Evolutionary conservation across 1,140 invertebrate species (phyloP), one percentile per base, ranked within the genome.

Genomic region (Drosophila erecta): DNA sequence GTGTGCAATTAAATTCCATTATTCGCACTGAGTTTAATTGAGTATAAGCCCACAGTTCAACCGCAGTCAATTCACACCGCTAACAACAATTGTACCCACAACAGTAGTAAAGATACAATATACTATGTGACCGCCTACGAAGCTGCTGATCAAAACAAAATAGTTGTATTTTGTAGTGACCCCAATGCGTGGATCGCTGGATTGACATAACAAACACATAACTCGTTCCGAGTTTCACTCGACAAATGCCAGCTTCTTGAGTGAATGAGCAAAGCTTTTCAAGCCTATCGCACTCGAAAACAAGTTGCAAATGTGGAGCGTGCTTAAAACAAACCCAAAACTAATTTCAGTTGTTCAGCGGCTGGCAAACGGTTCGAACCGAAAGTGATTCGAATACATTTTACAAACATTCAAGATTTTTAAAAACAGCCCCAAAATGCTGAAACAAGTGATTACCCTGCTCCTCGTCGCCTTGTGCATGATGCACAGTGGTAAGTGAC

Each of bases 101-200:
- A 53, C 15, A 20, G 30, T 41, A 30, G 46, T 35, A 44, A 35
- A 74, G 41, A 55, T 20, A 61, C n/a, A n/a, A n/a, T 15, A 56
- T 41, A 54, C 8, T 30, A 30, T 30, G 8, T 47, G 44, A 46
- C 33, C 57, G 60, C 54, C 57, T 60, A 55, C 84, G 83, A 87
- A 87, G 24, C 62, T 70, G 51, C 14, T 51, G 79, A 87, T 76
- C 83, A 87, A 83, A 89, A 87, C 83, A 87, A 83, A 86, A 87
- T 87, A 83, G 74, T 67, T 76, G 47, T 46, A 15, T 49, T 76
- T 60, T 53, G 43, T 40, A 38, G 20, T 54, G 53, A 51, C 67
- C 67, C 37, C 50, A 61, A 51, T 79, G 70, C 50, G 24, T 51
- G 54, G 59, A 27, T 70, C 44, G 12, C 15, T 46, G 12, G 7